Percentiles rank a stretch among this genome's conserved stretches.
Evolutionary conservation across 2,113 vertebrate species (phyloP).

Genomic region (Salvator merianae): DNA sequence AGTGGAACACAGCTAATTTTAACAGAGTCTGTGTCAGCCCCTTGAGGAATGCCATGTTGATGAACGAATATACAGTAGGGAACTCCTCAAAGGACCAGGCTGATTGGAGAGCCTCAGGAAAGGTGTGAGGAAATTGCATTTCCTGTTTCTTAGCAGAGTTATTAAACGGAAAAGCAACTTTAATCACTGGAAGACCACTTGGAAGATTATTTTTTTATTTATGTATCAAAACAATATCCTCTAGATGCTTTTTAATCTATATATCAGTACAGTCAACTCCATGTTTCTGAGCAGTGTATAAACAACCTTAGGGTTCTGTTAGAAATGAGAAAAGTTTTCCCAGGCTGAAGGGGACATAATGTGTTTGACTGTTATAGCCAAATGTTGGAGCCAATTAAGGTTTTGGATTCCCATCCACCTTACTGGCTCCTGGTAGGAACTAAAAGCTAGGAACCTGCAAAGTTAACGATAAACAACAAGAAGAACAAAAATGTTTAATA

Average conservation of each 20-base stretch:
- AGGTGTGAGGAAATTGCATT: slow-evolving; percentile 73
- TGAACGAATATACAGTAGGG: slow-evolving; percentile 79
- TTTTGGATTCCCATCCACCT: background rate
- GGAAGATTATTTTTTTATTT: slow-evolving; percentile 68
- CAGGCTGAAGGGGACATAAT: slow-evolving; percentile 54
- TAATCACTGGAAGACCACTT: slow-evolving; percentile 62
- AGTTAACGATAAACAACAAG: background rate
- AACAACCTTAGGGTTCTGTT: slow-evolving; percentile 41
- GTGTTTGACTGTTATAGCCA: slow-evolving; percentile 44
- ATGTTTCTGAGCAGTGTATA: slow-evolving; percentile 35
- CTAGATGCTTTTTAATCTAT: slow-evolving; percentile 50
- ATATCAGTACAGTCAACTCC: slow-evolving; percentile 61
- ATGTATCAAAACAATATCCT: slow-evolving; percentile 60
- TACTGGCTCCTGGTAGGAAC: background rate
- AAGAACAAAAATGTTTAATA: background rate
- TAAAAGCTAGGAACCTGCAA: background rate
- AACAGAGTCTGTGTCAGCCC: slow-evolving; percentile 78
- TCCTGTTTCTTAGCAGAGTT: slow-evolving; percentile 67
- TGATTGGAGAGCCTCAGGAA: slow-evolving; percentile 76
- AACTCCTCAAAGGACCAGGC: slow-evolving; percentile 69
- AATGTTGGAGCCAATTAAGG: slow-evolving; percentile 58
- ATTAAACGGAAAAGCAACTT: slow-evolving; percentile 73
- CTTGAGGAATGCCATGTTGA: slow-evolving; percentile 82
- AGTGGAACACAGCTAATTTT: slow-evolving; percentile 90
- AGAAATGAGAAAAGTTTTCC: slow-evolving; percentile 55